A percentile compares a stretch with the other conserved stretches of the same genome.
These are phyloP conservation scores for Fringilla coelebs DNA, from an alignment of 2,797 vertebrate species.

Conservation along the genomic window DNA sequence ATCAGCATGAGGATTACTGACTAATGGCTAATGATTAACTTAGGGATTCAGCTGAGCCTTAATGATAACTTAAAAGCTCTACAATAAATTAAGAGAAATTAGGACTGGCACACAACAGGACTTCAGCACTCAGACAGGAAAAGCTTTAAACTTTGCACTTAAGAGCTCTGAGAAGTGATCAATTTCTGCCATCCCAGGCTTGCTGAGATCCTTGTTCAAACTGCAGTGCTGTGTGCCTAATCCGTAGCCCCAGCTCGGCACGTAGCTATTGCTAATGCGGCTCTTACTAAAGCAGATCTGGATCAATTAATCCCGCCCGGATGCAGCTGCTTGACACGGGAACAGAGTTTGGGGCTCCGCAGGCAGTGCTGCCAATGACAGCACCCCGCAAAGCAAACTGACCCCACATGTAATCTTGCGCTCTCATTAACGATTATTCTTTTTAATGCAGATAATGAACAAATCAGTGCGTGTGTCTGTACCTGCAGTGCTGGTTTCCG, in stretches of 20 bases:
- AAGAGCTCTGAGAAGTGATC: not conserved
- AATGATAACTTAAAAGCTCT: not conserved
- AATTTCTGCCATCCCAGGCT: not conserved
- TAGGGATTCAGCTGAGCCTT: not conserved
- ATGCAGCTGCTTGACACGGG: not conserved
- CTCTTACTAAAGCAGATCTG: not conserved
- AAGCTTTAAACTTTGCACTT: not conserved
- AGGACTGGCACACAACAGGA: not conserved
- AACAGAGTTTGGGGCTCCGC: not conserved
- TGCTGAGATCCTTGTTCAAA: not conserved
- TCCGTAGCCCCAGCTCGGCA: not conserved
- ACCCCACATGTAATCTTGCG: accelerated
- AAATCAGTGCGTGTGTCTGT: not conserved
- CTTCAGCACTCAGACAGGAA: not conserved
- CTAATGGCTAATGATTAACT: slow-evolving; percentile 39
- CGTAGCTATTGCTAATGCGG: not conserved
- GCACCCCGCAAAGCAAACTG: not conserved
- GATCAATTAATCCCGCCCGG: not conserved
- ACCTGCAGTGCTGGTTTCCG: not conserved
- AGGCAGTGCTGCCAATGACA: not conserved
- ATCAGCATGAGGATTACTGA: not conserved
- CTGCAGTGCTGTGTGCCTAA: not conserved
- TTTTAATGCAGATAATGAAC: too few species aligned
- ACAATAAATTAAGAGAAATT: not conserved
- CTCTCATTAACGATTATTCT: not conserved